Conservation (phyloP, 1,140 invertebrate species). For the Triops longicaudatus region DNA sequence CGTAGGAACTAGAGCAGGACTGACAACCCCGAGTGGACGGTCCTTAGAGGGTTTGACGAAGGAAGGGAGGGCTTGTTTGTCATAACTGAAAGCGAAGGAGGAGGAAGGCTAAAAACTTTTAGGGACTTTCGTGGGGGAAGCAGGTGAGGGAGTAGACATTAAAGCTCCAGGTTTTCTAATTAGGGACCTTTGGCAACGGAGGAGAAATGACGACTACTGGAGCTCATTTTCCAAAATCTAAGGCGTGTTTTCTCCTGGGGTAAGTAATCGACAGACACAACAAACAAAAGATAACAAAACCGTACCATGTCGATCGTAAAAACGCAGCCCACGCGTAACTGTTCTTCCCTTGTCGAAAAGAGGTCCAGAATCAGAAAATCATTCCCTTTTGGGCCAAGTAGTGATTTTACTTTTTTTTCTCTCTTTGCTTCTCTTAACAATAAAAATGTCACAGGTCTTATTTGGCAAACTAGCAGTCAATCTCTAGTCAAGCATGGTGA, state of each 20-base stretch:
- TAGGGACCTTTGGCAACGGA: neutral
- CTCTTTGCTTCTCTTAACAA: neutral
- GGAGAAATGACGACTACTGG: too few species aligned
- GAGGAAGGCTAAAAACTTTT: too few species aligned
- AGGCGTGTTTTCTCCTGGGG: too few species aligned
- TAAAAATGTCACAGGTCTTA: neutral
- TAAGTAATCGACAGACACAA: neutral
- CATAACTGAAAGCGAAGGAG: neutral
- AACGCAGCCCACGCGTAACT: neutral
- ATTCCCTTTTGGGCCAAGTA: neutral
- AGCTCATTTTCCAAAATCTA: too few species aligned
- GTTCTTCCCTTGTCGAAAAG: neutral
- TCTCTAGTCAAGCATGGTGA: neutral
- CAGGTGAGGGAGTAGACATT: too few species aligned
- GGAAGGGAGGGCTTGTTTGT: neutral
- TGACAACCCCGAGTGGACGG: neutral
- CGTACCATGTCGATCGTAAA: neutral
- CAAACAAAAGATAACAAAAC: neutral
- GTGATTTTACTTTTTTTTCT: neutral
- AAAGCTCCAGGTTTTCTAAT: neutral
- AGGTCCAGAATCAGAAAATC: neutral
- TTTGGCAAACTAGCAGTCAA: slow-evolving; percentile 7
- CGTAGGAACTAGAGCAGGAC: neutral
- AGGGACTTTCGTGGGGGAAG: too few species aligned
- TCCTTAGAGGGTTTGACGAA: neutral